These are phyloP conservation scores for Micrasema minimum DNA, from an alignment of 1,140 invertebrate genomes.

Conservation along the genomic window DNA sequence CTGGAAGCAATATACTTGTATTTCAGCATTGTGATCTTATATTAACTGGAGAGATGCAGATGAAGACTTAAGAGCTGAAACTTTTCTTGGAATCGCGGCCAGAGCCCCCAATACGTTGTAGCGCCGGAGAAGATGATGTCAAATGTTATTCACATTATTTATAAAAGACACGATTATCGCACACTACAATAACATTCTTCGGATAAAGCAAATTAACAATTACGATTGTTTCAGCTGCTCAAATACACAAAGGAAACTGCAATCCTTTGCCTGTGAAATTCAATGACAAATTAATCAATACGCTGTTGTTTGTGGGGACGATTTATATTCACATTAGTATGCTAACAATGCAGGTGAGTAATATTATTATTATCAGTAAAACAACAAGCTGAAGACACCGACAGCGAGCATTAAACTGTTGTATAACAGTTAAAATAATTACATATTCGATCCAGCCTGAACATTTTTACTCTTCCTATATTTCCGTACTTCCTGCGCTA, in stretches of 20 bases:
- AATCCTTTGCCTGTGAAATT: slow-evolving; percentile 1
- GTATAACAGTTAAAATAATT: slow-evolving; percentile 15
- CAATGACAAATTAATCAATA: slow-evolving; percentile 22
- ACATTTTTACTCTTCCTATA: not conserved
- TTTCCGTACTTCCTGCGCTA: slow-evolving; percentile 6
- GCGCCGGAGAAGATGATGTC: no score
- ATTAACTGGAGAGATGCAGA: no score
- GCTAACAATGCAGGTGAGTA: slow-evolving; percentile 9
- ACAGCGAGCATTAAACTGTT: slow-evolving; percentile 11
- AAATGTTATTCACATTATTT: no score
- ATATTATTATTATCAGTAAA: no score
- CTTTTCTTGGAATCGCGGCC: no score
- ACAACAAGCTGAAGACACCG: not conserved
- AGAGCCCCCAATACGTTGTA: no score
- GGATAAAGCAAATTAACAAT: no score
- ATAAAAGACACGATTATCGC: no score
- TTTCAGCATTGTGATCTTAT: slow-evolving; percentile 29
- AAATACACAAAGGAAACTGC: no score
- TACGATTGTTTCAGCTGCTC: no score
- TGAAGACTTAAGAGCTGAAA: no score
- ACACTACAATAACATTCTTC: no score
- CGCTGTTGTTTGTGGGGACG: not conserved
- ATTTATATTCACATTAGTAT: not conserved
- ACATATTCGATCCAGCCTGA: slow-evolving; percentile 18
- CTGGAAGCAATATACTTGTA: slow-evolving; percentile 35